Conservation (phyloP, 2,113 vertebrate species). For the Barnardius zonarius region DNA sequence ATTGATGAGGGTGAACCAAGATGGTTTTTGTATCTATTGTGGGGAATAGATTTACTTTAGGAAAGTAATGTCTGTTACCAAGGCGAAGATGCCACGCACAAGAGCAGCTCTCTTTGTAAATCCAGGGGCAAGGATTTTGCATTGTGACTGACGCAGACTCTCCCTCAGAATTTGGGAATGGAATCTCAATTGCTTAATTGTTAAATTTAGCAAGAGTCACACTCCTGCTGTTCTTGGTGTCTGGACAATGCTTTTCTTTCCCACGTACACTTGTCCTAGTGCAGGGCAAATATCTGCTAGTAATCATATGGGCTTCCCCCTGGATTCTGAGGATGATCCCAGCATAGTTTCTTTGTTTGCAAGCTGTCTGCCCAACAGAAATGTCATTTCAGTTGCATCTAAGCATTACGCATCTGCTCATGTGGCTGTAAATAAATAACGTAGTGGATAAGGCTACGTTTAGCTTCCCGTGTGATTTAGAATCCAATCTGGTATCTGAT, state of each 20-base stretch:
- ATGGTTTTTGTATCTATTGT: not conserved
- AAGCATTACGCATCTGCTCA: constrained; percentile 40
- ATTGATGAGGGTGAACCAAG: not conserved
- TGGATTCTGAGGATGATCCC: not conserved
- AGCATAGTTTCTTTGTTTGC: constrained; percentile 12
- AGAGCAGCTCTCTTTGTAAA: not conserved
- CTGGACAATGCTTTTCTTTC: not conserved
- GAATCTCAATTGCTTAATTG: not conserved
- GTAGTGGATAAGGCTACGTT: not conserved
- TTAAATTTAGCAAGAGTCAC: not conserved
- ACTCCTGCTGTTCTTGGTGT: not conserved
- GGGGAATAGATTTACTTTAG: not conserved
- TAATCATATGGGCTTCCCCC: not conserved
- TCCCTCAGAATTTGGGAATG: not conserved
- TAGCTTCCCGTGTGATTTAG: constrained; percentile 28
- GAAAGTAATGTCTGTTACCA: not conserved
- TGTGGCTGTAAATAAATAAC: constrained; percentile 52
- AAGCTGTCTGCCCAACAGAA: constrained; percentile 39
- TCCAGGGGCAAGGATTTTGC: not conserved
- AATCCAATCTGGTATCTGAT: constrained; percentile 23
- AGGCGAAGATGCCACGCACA: not conserved
- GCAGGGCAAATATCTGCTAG: rapidly evolving
- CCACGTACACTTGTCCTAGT: rapidly evolving
- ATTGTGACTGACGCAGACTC: not conserved
- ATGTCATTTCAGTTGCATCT: constrained; percentile 39